A percentile compares a stretch with the other conserved stretches of the same genome.
These are phyloP conservation scores for Laspeyria flexula DNA, from an alignment of 2,888 invertebrate genomes.

Conservation along the genomic window DNA sequence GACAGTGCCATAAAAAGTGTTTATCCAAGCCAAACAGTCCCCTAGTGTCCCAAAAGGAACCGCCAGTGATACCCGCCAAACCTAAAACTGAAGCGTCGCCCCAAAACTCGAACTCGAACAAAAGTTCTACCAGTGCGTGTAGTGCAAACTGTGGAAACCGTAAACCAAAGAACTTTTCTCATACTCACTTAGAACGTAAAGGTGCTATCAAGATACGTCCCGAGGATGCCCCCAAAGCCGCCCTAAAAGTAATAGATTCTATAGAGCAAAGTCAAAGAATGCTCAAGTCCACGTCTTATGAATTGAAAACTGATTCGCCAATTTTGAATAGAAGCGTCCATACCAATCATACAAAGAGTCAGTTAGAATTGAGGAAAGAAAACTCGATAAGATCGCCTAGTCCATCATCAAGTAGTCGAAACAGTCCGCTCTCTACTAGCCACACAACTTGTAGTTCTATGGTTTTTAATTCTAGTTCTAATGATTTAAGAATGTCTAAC, in stretches of 20 bases:
- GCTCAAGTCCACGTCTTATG: slow-evolving; percentile 81
- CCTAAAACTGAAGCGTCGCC: slow-evolving; percentile 73
- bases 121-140: slow-evolving; percentile 73
- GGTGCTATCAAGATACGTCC: slow-evolving; percentile 81
- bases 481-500: slow-evolving; percentile 80
- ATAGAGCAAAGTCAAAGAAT: slow-evolving; percentile 82
- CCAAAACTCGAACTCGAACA: slow-evolving; percentile 72
- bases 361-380: slow-evolving; percentile 76
- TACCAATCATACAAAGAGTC: slow-evolving; percentile 71
- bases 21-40: slow-evolving; percentile 86
- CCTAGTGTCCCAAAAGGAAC: slow-evolving; percentile 77
- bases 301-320: slow-evolving; percentile 78
- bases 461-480: slow-evolving; percentile 84
- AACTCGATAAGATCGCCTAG: slow-evolving; percentile 76
- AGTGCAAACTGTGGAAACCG: slow-evolving; percentile 76
- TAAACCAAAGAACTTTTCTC: slow-evolving; percentile 70
- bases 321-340: slow-evolving; percentile 67
- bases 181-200: slow-evolving; percentile 72
- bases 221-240: slow-evolving; percentile 79
- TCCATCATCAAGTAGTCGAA: slow-evolving; percentile 81
- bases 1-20: slow-evolving; percentile 92
- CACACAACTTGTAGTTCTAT: slow-evolving; percentile 84
- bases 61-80: slow-evolving; percentile 61
- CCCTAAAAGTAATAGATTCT: slow-evolving; percentile 79
- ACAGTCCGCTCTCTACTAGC: slow-evolving; percentile 81